Evolutionary conservation across 2,888 invertebrate genomes (phyloP).

Genomic region (Caenorhabditis afra): DNA sequence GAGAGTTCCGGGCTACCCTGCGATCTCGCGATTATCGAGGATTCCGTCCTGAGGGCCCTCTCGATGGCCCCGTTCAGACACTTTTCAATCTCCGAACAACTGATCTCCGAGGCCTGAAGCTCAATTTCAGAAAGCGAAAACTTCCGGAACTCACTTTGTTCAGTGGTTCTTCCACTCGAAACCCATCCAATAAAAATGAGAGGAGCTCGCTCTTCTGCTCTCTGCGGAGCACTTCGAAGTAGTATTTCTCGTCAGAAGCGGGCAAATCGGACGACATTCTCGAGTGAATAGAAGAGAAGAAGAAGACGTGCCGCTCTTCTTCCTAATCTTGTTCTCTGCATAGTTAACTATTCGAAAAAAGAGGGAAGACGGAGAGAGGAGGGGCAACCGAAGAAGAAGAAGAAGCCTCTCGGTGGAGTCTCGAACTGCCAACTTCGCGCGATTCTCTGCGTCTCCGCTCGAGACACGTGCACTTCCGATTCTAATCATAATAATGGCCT

Average conservation of each 20-base stretch:
- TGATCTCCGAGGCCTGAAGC: constrained; percentile 40
- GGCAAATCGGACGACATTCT: constrained; percentile 32
- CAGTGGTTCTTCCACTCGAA: constrained; percentile 49
- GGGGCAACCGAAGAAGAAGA: too few relatives aligned
- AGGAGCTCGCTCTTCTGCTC: constrained; percentile 37
- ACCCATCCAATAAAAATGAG: constrained; percentile 42
- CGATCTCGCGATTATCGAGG: constrained; percentile 44
- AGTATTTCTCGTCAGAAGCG: constrained; percentile 32
- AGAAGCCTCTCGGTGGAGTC: neutral
- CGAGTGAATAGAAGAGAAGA: constrained; percentile 25
- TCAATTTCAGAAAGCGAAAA: neutral
- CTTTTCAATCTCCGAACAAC: constrained; percentile 30
- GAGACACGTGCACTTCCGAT: constrained; percentile 33
- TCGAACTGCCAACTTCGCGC: constrained; percentile 23
- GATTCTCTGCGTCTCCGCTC: constrained; percentile 29
- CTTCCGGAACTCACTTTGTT: constrained; percentile 21
- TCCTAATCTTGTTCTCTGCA: constrained; percentile 48
- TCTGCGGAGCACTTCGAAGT: constrained; percentile 43
- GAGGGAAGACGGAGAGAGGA: constrained; percentile 18
- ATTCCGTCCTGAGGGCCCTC: constrained; percentile 38
- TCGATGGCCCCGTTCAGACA: constrained; percentile 44
- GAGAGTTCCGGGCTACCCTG: constrained; percentile 3
- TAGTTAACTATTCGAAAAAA: constrained; percentile 40
- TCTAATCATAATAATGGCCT: constrained; percentile 47
- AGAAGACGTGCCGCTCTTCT: neutral